phyloP scores from a whole-genome alignment of 2,888 invertebrate species.

The Pollenia griseotomentosa region DNA sequence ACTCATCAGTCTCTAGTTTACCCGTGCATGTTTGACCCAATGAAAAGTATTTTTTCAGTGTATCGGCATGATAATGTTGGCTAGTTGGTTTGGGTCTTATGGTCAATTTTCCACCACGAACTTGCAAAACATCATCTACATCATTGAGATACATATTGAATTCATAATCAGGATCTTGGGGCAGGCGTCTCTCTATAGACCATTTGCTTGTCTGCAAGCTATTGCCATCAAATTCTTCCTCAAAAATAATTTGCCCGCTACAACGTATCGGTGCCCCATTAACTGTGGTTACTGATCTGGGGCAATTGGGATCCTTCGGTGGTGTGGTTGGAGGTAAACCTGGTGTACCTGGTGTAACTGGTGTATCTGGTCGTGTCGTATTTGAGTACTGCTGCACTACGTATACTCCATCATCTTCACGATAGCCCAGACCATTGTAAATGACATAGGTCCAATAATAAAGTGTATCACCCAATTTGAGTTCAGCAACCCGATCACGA shows the following conservation, averaged over 20 bases:
- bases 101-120: constrained; percentile 76
- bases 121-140: constrained; percentile 73
- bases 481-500: constrained; percentile 86
- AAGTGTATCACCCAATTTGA: constrained; percentile 88
- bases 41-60: constrained; percentile 69
- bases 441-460: constrained; percentile 92
- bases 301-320: neutral
- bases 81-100: constrained; percentile 77
- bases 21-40: constrained; percentile 81
- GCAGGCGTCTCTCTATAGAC: constrained; percentile 80
- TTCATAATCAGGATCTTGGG: constrained; percentile 80
- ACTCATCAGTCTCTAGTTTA: constrained; percentile 77
- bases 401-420: constrained; percentile 84
- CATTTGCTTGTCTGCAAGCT: constrained; percentile 78
- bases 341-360: neutral
- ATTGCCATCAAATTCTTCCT: constrained; percentile 79
- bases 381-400: constrained; percentile 76
- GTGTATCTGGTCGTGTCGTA: neutral
- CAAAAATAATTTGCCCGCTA: constrained; percentile 79
- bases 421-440: constrained; percentile 88
- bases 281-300: neutral
- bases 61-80: constrained; percentile 64
- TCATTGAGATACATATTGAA: constrained; percentile 77
- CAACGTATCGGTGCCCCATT: constrained; percentile 78
- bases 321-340: neutral